Conservation (phyloP, 2,797 vertebrate genomes). For the Perodicticus potto region DNA sequence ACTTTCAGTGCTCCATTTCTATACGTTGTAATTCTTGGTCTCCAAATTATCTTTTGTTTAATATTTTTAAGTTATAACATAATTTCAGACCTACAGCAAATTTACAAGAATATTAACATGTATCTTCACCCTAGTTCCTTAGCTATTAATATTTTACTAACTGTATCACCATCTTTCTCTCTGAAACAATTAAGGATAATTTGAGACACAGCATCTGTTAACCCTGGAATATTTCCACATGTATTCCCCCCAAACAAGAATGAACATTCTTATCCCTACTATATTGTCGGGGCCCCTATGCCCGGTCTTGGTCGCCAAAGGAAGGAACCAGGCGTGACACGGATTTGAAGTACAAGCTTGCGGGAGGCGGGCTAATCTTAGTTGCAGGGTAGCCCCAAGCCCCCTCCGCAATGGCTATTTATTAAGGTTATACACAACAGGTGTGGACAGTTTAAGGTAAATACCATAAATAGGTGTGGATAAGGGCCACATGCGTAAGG, state of each 20-base stretch:
- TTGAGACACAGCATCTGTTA: not conserved
- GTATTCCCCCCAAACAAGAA: not conserved
- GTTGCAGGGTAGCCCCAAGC: too few relatives aligned
- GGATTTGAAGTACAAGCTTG: too few relatives aligned
- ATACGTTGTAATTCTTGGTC: not conserved
- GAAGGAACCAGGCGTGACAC: too few relatives aligned
- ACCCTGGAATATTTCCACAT: not conserved
- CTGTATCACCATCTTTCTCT: not conserved
- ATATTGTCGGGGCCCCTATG: not conserved
- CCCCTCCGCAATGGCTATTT: too few relatives aligned
- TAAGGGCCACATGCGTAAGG: too few relatives aligned
- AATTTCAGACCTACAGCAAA: not conserved
- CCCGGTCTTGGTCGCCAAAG: too few relatives aligned
- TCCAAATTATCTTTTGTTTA: not conserved
- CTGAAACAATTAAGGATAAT: conserved; percentile 10
- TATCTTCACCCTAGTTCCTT: not conserved
- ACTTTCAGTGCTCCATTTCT: not conserved
- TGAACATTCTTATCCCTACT: not conserved
- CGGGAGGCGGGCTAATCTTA: too few relatives aligned
- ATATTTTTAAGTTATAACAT: not conserved
- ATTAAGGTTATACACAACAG: too few relatives aligned
- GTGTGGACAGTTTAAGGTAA: too few relatives aligned
- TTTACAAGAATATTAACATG: not conserved
- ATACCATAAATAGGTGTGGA: too few relatives aligned
- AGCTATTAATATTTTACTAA: not conserved